Conservation (phyloP, 2,797 vertebrate species). For the Macroramphosus scolopax region DNA sequence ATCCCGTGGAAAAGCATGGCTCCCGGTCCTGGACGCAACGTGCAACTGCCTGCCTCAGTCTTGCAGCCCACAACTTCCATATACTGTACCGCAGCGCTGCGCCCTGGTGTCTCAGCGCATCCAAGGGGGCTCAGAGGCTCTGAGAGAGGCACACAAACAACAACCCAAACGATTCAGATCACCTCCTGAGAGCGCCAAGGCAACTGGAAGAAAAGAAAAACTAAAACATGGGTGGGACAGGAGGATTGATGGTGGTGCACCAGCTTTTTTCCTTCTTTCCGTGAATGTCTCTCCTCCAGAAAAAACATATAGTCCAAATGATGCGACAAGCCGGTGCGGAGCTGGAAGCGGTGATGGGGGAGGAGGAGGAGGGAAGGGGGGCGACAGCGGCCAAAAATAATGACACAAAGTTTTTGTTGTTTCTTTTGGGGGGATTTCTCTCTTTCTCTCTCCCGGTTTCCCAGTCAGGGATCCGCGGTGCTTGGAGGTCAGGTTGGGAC, state of each 20-base stretch:
- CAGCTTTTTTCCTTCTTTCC: conserved; percentile 56
- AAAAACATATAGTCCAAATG: conserved; percentile 75
- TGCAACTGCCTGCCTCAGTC: conserved; percentile 93
- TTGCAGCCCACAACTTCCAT: conserved; percentile 99
- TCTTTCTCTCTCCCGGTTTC: conserved; percentile 66
- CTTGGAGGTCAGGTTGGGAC: conserved; percentile 93
- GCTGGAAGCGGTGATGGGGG: conserved; percentile 23
- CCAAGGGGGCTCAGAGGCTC: conserved; percentile 76
- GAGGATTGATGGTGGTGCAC: conserved; percentile 39
- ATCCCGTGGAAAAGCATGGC: conserved; percentile 99
- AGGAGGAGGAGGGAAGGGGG: conserved; percentile 35
- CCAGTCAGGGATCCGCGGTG: conserved; percentile 83
- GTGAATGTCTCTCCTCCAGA: conserved; percentile 59
- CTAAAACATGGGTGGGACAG: conserved; percentile 62
- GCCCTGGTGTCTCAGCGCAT: conserved; percentile 83
- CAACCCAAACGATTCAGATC: conserved; percentile 50
- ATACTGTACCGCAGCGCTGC: conserved; percentile 72
- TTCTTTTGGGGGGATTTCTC: conserved; percentile 69
- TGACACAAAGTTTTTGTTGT: conserved; percentile 65
- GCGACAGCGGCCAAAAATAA: conserved; percentile 52
- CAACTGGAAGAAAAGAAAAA: conserved; percentile 44
- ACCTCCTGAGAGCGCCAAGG: conserved; percentile 47
- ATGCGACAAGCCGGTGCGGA: conserved; percentile 72
- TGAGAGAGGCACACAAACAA: conserved; percentile 56
- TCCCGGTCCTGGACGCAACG: conserved; percentile 95